A percentile compares a stretch with the other conserved stretches of the same genome.
These are phyloP conservation scores for Psylliodes chrysocephalus DNA, from an alignment of 2,888 invertebrate genomes.

Conservation along the genomic window DNA sequence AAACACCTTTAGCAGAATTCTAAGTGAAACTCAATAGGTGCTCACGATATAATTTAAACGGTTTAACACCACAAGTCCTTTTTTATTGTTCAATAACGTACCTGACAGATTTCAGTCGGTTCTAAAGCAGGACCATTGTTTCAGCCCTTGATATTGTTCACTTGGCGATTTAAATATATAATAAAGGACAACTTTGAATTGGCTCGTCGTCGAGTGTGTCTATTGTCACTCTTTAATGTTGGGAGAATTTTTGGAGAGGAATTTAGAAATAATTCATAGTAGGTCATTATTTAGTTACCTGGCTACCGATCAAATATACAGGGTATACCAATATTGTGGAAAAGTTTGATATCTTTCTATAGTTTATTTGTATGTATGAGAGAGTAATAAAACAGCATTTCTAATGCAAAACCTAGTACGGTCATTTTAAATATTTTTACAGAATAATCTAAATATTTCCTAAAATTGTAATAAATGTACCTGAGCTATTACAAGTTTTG, in stretches of 20 bases:
- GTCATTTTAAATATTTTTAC: no score
- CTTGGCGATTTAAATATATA: conserved; percentile 25
- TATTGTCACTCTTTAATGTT: background rate
- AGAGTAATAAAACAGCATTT: no score
- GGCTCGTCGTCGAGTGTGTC: background rate
- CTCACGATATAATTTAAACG: conserved; percentile 47
- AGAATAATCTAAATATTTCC: no score
- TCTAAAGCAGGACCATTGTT: conserved; percentile 9
- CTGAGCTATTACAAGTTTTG: no score
- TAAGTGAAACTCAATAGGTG: conserved; percentile 51
- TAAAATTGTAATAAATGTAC: no score
- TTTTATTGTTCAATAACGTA: conserved; percentile 48
- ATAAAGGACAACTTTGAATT: conserved; percentile 9
- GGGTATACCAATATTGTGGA: no score
- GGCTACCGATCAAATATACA: no score
- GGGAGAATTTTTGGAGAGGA: background rate
- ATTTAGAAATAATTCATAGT: background rate
- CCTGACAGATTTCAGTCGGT: conserved; percentile 39
- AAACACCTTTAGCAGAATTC: conserved; percentile 38
- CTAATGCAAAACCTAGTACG: no score
- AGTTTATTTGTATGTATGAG: no score
- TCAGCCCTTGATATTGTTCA: conserved; percentile 25
- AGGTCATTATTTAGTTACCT: no score
- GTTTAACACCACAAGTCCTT: conserved; percentile 52
- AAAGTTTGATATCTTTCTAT: no score